Evolutionary conservation across 92 coral and sea anemone species (phyloP).

Genomic region (Zoanthus sociatus): DNA sequence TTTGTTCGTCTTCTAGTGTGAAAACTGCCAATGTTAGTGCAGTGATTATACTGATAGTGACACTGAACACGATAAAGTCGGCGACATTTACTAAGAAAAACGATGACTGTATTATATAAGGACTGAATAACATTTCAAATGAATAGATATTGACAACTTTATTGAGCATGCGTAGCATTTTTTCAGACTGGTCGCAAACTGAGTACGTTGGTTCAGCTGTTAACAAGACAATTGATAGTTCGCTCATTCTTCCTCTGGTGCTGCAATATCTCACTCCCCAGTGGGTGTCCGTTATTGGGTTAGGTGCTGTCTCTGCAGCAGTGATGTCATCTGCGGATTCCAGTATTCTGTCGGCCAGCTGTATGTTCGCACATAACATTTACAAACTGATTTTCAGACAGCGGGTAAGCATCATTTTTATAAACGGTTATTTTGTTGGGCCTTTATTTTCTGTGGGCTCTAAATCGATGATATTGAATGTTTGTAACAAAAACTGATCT

Average conservation of each 20-base stretch:
- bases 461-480: too few species aligned
- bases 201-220: slow-evolving; percentile 39
- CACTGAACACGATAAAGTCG: too few species aligned
- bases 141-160: too few species aligned
- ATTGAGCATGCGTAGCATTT: not conserved
- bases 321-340: slow-evolving; percentile 97
- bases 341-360: slow-evolving; percentile 86
- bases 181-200: slow-evolving; percentile 79
- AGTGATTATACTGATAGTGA: too few species aligned
- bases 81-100: too few species aligned
- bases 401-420: slow-evolving; percentile 53
- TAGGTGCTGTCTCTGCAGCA: slow-evolving; percentile 97
- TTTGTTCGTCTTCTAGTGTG: too few species aligned
- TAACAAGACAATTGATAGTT: slow-evolving; percentile 66
- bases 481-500: too few species aligned
- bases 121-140: too few species aligned
- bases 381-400: slow-evolving; percentile 83
- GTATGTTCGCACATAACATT: slow-evolving; percentile 88
- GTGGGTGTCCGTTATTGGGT: slow-evolving; percentile 86
- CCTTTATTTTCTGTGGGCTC: too few species aligned
- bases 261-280: slow-evolving; percentile 91
- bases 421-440: not conserved
- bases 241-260: slow-evolving; percentile 84
- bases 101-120: too few species aligned
- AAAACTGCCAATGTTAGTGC: too few species aligned